A percentile compares a stretch with the other conserved stretches of the same genome.
phyloP scores from a whole-genome alignment of 2,113 vertebrate genomes.

The Corythoichthys intestinalis region DNA sequence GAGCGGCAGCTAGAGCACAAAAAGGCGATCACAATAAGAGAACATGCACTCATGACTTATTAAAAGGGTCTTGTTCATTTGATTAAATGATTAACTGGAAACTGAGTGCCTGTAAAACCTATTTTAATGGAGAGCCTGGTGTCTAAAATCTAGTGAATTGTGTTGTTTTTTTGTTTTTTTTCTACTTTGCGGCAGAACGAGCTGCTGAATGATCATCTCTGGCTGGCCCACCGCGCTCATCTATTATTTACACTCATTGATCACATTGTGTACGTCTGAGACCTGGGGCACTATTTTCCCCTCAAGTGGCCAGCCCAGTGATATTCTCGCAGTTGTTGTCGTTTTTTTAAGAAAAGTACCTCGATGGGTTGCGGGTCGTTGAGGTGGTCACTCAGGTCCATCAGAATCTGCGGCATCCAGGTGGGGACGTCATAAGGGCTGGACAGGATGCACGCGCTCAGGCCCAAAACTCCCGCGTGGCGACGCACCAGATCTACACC shows the following conservation, averaged over 20 bases:
- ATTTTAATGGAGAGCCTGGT: background rate
- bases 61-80: constrained; percentile 15
- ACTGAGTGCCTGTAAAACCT: background rate
- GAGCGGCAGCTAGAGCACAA: constrained; percentile 15
- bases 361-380: constrained; percentile 97
- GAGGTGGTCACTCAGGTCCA: constrained; percentile 93
- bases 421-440: constrained; percentile 94
- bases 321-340: constrained; percentile 43
- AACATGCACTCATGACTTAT: constrained; percentile 30
- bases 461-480: constrained; percentile 91
- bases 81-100: constrained; percentile 9
- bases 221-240: constrained; percentile 28
- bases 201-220: constrained; percentile 40
- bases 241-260: constrained; percentile 50
- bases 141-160: constrained; percentile 11
- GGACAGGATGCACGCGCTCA: constrained; percentile 91
- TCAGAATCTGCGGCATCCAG: constrained; percentile 97
- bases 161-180: constrained; percentile 28
- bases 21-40: constrained; percentile 13
- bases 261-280: constrained; percentile 49
- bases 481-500: constrained; percentile 85
- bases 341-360: constrained; percentile 65
- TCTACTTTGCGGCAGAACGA: constrained; percentile 44
- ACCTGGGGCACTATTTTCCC: constrained; percentile 62
- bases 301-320: constrained; percentile 68